Evolutionary conservation across 2,797 vertebrate genomes (phyloP), one percentile per base, ranked within the genome.

Genomic region (Arnoldichthys spilopterus): DNA sequence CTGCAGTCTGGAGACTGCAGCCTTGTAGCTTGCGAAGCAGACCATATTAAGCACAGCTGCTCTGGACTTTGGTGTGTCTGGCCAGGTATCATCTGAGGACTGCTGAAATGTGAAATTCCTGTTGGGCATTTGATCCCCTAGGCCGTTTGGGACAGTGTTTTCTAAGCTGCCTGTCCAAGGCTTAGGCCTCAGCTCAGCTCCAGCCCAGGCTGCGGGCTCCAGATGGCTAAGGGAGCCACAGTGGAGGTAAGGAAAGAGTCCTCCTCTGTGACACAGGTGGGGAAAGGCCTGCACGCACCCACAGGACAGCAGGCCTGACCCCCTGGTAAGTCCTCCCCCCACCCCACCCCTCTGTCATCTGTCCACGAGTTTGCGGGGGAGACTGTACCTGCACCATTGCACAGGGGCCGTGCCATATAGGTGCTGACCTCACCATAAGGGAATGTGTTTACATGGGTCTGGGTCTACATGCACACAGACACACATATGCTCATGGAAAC

Each of bases 221-320:
- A 91, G 87, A 87, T 90, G 88, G 90, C 75, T 66, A 59, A 76
- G 70, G 49, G 75, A 77, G 85, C 87, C 73, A 85, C 78, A 79
- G 85, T 84, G 82, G 85, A 85, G 83, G 85, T 88, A 80, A 87
- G 82, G 75, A 84, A 78, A 64, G 63, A 76, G 74, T 66, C 72
- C 78, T 78, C 71, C 30, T 58, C 82, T 82, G 85, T 90, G 91
- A 89, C 93, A 92, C 93, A 94, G 91, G 92, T 92, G 92, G 87
- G 85, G 79, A 82, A 77, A 56, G 67, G 78, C 56, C 70, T 81
- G 53, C 82, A 84, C 53, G 49, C 76, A 77, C 81, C 84, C 83
- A 86, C 72, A 83, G 76, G 81, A 81, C 68, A 80, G 74, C 71
- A 70, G 72, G 67, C 64, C 78, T 69, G 79, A 34, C 30, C 59